Conservation (phyloP, 2,888 invertebrate species). For the Chloromyia formosa region DNA sequence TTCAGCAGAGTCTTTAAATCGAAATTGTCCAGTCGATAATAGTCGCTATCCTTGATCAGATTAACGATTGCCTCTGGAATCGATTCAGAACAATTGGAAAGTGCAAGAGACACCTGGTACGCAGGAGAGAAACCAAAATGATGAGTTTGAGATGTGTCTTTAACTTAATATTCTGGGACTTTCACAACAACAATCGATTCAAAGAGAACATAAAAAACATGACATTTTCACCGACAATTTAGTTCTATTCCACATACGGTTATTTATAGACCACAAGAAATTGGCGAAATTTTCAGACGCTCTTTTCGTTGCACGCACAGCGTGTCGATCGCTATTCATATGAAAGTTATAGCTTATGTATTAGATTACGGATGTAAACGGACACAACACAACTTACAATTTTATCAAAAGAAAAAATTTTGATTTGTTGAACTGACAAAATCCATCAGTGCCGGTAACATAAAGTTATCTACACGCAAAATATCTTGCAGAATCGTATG, state of each 20-base stretch:
- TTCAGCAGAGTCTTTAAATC: constrained; percentile 64
- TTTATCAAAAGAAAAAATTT: no score
- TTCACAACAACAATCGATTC: neutral
- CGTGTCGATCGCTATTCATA: neutral
- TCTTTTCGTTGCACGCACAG: neutral
- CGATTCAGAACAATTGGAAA: constrained; percentile 64
- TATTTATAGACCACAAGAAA: constrained; percentile 29
- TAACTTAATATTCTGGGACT: neutral
- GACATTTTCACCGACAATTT: neutral
- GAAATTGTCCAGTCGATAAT: constrained; percentile 66
- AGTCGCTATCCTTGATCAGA: constrained; percentile 66
- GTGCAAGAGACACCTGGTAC: constrained; percentile 66
- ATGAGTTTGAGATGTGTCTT: constrained; percentile 52
- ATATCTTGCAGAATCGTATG: no score
- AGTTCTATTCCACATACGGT: constrained; percentile 14
- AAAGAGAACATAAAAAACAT: neutral
- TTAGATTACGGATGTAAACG: neutral
- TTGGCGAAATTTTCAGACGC: constrained; percentile 2
- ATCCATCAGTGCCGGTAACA: no score
- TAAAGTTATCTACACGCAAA: no score
- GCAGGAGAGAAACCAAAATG: constrained; percentile 53
- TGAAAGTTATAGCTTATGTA: neutral
- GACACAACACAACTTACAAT: neutral
- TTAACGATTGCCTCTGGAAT: constrained; percentile 51
- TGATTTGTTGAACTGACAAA: no score